Base-by-base conservation (phyloP, 2,888 invertebrate species). In the Aporophyla lueneburgensis region DNA sequence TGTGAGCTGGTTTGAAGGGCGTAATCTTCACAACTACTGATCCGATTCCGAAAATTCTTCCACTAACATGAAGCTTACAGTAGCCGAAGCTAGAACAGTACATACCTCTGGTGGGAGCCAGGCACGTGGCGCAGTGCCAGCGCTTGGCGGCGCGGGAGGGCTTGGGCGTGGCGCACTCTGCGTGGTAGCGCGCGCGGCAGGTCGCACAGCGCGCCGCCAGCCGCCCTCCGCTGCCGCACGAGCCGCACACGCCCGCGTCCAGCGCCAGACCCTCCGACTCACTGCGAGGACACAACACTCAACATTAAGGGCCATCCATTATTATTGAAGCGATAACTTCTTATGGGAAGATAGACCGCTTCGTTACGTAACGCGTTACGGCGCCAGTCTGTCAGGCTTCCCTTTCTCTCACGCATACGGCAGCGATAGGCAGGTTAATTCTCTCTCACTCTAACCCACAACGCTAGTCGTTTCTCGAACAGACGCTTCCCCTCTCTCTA, bases 101-200 rank as follows among this genome's bases (percentile, higher is more conserved):
- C 19, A 43, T 63, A 63, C 63, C 63, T 43, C 43, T 43, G 43
- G 43, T 63, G 7, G 89, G 89, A 7, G 76, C 77, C 1, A 89
- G 96, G 89, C 97, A 97, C 88, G 93, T 93, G 87, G 95, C 95
- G 93, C 97, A 97, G 91, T 94, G 94, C 95, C 97, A 96, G 86
- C 97, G 94, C 92, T 94, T 91, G 86, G 96, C 95, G 88, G 93
- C 89, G 89, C 96, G 94, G 85, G 84, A 0, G 97, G 97, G 16
- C 97, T 97, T 62, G 97, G 97, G 62, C 97, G 1, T 94, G 62
- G 93, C 94, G 93, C 99, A 99, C 93, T 98, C 98, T 69, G 97
- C 94, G 94, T 99, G 99, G 94, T 97, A 98, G 83, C 97, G 95
- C 71, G 95, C 94, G 5, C 94, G 92, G 94, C 98, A 98, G 27